Evolutionary conservation across 37 sponge, comb jelly and placozoan species (phyloP).

Genomic region (Tethya wilhelma): DNA sequence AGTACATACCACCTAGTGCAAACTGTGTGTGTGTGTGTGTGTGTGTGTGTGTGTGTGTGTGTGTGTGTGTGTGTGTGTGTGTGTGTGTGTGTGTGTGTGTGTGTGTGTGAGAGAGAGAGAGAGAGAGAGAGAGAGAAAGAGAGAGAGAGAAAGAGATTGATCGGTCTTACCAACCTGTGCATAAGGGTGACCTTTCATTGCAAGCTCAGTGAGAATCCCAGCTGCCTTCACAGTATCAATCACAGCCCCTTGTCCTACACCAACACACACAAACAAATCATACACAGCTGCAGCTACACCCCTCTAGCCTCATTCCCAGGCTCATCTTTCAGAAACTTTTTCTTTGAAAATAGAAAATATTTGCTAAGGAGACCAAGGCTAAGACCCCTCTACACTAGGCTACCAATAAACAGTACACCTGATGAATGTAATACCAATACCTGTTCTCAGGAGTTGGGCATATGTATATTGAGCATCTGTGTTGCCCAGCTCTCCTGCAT

Average conservation of each 20-base stretch:
- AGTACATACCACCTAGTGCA: conserved; percentile 80
- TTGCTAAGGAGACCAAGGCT: too few species aligned
- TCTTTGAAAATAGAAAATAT: too few species aligned
- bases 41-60: too few species aligned
- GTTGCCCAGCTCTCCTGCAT: conserved; percentile 64
- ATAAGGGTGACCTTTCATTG: conserved; percentile 91
- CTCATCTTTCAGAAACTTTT: too few species aligned
- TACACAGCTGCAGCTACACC: too few species aligned
- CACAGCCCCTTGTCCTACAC: conserved; percentile 66
- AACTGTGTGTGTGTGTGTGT: too few species aligned
- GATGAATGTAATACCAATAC: background rate
- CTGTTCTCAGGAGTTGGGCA: conserved; percentile 82
- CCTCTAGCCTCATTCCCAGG: too few species aligned
- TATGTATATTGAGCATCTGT: conserved; percentile 69
- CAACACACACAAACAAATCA: too few species aligned
- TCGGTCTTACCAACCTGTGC: conserved; percentile 63
- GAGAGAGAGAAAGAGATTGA: background rate
- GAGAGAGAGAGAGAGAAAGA: background rate
- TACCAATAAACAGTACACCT: background rate
- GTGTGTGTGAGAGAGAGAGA: too few species aligned
- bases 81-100: too few species aligned
- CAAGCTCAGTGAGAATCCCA: conserved; percentile 68
- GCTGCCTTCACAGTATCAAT: conserved; percentile 53
- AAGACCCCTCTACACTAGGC: too few species aligned
- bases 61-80: too few species aligned